Evolutionary conservation across 64 coral and sea anemone genomes (phyloP).

Genomic region (Montipora efflorescens): DNA sequence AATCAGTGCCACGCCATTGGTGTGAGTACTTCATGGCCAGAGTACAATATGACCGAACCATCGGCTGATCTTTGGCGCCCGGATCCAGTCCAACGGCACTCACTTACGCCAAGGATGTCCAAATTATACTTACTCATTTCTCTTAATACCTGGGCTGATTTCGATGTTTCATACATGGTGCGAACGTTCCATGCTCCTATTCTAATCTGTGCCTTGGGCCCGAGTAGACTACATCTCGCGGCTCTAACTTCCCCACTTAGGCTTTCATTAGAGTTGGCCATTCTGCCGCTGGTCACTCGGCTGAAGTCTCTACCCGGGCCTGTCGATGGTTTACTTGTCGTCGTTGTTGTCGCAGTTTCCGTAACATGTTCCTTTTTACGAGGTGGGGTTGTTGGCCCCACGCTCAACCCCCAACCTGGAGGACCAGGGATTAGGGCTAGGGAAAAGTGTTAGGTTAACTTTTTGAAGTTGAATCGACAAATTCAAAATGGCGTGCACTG

Average conservation of each 20-base stretch:
- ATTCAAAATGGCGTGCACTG: no score
- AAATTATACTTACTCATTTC: slow-evolving; percentile 1
- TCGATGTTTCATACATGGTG: slow-evolving; percentile 40
- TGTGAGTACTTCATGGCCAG: neutral
- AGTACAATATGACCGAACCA: slow-evolving; percentile 34
- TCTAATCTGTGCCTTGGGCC: slow-evolving; percentile 9
- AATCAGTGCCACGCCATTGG: neutral
- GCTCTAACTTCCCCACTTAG: slow-evolving; percentile 7
- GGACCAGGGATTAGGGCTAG: no score
- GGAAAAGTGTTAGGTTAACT: neutral
- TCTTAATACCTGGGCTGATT: slow-evolving; percentile 4
- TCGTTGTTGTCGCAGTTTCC: no score
- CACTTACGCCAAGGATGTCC: slow-evolving; percentile 37
- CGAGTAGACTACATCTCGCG: slow-evolving; percentile 18
- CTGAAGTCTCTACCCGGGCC: no score
- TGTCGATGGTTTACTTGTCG: no score
- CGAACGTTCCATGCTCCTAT: slow-evolving; percentile 41
- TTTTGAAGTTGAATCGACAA: no score
- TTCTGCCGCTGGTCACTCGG: neutral
- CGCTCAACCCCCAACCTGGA: no score
- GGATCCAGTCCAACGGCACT: slow-evolving; percentile 20
- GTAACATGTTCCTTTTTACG: no score
- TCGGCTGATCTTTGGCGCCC: neutral
- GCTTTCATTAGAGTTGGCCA: slow-evolving; percentile 46
- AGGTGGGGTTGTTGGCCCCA: no score